phyloP scores from a whole-genome alignment of 2,888 invertebrate species.

The Rotaria magnacalcarata region DNA sequence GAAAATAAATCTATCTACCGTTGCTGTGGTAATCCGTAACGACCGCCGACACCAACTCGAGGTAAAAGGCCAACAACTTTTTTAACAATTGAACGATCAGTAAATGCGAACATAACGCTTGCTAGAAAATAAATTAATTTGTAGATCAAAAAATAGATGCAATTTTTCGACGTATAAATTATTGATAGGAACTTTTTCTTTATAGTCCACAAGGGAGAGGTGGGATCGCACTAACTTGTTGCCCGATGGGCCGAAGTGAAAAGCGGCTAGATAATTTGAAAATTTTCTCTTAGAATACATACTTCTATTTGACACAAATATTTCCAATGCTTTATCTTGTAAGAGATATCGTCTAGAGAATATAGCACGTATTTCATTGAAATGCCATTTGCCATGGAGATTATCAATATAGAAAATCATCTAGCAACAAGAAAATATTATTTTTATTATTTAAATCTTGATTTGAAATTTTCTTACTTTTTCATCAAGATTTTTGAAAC shows the following conservation, averaged over 20 bases:
- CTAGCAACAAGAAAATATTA: neutral
- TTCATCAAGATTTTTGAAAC: slow-evolving; percentile 82
- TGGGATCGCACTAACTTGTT: too few species aligned
- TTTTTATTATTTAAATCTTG: neutral
- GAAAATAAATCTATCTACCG: neutral
- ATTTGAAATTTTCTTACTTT: slow-evolving; percentile 19
- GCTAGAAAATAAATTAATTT: slow-evolving; percentile 55
- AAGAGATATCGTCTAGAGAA: slow-evolving; percentile 91
- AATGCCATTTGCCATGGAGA: slow-evolving; percentile 98
- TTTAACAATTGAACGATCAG: slow-evolving; percentile 91
- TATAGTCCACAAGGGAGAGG: too few species aligned
- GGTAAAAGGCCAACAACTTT: slow-evolving; percentile 95
- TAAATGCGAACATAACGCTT: slow-evolving; percentile 96
- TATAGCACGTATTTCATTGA: slow-evolving; percentile 95
- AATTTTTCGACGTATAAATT: too few species aligned
- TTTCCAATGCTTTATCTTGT: slow-evolving; percentile 89
- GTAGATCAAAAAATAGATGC: too few species aligned
- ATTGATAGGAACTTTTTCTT: too few species aligned
- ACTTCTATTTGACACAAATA: slow-evolving; percentile 91
- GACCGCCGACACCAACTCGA: slow-evolving; percentile 94
- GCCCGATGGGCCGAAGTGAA: too few species aligned
- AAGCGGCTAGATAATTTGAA: neutral
- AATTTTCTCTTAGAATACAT: neutral
- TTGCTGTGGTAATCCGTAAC: slow-evolving; percentile 92
- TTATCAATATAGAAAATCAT: slow-evolving; percentile 92